phyloP scores from a whole-genome alignment of 2,113 vertebrate species.

The Choloepus hoffmanni region DNA sequence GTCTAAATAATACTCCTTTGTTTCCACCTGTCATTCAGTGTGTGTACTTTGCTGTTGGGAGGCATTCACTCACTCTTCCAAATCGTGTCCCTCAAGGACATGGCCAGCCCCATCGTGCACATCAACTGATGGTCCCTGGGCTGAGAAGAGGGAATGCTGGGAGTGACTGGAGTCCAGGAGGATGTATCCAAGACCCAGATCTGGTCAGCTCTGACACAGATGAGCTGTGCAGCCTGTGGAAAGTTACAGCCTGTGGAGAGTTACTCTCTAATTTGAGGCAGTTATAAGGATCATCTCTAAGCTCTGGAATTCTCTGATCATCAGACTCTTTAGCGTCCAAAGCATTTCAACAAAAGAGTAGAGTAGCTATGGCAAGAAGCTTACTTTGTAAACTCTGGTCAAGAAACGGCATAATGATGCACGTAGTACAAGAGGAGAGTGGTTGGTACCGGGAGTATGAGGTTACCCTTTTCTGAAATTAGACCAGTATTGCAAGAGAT shows the following conservation, averaged over 20 bases:
- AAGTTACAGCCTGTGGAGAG: background rate
- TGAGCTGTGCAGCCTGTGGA: background rate
- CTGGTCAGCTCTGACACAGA: background rate
- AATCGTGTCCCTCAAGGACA: too few species aligned
- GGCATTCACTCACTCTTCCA: background rate
- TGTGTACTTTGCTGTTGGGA: background rate
- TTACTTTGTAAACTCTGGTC: background rate
- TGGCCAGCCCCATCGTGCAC: background rate
- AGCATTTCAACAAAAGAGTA: background rate
- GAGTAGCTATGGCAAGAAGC: background rate
- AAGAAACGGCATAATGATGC: background rate
- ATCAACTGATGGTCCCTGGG: background rate
- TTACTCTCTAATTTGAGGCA: background rate
- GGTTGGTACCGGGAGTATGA: background rate
- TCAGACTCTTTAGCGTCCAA: background rate
- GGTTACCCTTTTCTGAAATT: background rate
- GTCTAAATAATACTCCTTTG: slow-evolving; percentile 28
- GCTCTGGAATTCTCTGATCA: background rate
- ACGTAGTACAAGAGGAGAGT: background rate
- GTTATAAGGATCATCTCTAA: background rate
- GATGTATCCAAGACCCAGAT: background rate
- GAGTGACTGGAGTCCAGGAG: background rate
- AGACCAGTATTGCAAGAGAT: background rate
- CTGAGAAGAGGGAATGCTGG: background rate
- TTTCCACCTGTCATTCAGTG: background rate